phyloP scores from a whole-genome alignment of 2,113 vertebrate genomes.

The Oreotrochilus melanogaster region DNA sequence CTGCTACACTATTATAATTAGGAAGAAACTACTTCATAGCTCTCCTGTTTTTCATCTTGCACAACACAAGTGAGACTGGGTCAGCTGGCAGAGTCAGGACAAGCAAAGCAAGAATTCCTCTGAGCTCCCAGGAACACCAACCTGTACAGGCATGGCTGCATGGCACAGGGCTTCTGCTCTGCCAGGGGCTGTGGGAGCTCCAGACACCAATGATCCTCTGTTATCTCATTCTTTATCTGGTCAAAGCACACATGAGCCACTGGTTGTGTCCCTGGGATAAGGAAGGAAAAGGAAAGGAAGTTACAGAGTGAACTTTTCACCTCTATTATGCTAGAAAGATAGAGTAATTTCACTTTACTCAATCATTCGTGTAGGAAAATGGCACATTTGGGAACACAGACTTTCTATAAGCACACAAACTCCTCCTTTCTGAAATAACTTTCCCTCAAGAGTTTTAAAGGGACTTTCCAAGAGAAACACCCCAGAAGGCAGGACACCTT shows the following conservation, averaged over 20 bases:
- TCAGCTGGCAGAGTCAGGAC: constrained; percentile 73
- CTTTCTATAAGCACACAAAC: not conserved
- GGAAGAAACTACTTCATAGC: not conserved
- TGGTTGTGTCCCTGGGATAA: constrained; percentile 76
- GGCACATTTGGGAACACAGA: not conserved
- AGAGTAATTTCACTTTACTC: not conserved
- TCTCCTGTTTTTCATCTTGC: constrained; percentile 56
- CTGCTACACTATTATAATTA: constrained; percentile 6
- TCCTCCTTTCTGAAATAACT: not conserved
- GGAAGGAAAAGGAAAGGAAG: not conserved
- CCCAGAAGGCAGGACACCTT: not conserved
- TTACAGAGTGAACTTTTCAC: not conserved
- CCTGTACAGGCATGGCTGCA: constrained; percentile 82
- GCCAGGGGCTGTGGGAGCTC: constrained; percentile 37
- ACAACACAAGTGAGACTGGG: constrained; percentile 74
- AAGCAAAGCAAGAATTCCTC: not conserved
- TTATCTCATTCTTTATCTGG: constrained; percentile 43
- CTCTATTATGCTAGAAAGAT: not conserved
- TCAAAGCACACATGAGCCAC: constrained; percentile 82
- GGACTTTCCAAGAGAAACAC: not conserved
- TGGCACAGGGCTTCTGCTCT: constrained; percentile 73
- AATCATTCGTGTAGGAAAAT: not conserved
- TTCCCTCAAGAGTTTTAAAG: not conserved
- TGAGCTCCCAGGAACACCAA: constrained; percentile 63
- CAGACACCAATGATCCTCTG: constrained; percentile 77